Conservation (phyloP, 2,888 invertebrate species). For the Exocentrus adspersus region DNA sequence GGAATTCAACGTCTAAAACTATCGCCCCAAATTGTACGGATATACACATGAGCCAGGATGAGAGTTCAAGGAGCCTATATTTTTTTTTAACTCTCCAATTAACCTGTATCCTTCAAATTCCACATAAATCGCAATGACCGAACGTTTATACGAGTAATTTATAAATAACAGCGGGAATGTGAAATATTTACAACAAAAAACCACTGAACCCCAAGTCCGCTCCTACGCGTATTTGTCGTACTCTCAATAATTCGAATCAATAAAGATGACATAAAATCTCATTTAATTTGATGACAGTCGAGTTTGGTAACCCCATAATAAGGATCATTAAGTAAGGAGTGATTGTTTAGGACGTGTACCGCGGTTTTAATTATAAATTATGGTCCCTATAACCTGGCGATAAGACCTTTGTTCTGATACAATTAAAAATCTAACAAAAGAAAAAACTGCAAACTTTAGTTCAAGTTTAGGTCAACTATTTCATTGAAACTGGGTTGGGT, state of each 20-base stretch:
- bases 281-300: constrained; percentile 10
- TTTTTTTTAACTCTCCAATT: no score
- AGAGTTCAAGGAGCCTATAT: no score
- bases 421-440: no score
- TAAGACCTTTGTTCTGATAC: not conserved
- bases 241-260: not conserved
- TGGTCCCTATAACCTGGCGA: not conserved
- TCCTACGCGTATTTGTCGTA: not conserved
- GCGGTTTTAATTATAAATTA: constrained; percentile 7
- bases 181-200: not conserved
- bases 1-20: no score
- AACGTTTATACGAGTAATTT: not conserved
- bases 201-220: not conserved
- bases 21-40: no score
- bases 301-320: not conserved
- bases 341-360: constrained; percentile 5
- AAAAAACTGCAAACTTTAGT: no score
- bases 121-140: no score
- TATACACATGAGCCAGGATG: no score
- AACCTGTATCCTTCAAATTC: no score
- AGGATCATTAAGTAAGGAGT: not conserved
- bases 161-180: not conserved
- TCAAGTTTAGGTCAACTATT: no score
- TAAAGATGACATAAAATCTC: constrained; percentile 13
- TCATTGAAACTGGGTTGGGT: no score